Percentiles rank a stretch among this genome's conserved stretches.
These are phyloP conservation scores for Diadromus collaris DNA, from an alignment of 2,888 invertebrate genomes.

Conservation along the genomic window DNA sequence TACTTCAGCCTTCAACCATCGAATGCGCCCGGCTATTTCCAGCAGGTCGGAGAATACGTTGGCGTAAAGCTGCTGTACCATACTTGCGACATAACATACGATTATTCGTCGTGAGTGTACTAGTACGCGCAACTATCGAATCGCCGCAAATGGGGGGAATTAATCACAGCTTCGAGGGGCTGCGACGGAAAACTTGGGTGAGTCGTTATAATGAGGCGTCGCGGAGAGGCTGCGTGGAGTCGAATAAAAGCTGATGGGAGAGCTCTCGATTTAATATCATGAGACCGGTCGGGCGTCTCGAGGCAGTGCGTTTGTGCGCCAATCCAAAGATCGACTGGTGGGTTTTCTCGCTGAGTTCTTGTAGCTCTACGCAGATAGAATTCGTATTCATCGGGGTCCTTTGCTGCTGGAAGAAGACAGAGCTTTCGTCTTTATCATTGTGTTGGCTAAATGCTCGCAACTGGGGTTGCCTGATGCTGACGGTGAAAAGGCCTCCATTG, in stretches of 20 bases:
- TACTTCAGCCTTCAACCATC: not conserved
- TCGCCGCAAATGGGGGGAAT: conserved; percentile 7
- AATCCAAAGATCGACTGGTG: conserved; percentile 39
- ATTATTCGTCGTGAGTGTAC: conserved; percentile 1
- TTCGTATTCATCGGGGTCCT: conserved; percentile 65
- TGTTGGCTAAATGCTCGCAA: not conserved
- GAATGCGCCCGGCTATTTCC: conserved; percentile 12
- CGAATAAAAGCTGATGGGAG: conserved; percentile 13
- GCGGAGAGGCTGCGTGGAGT: not conserved
- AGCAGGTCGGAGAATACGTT: not conserved
- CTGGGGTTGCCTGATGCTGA: conserved; percentile 17
- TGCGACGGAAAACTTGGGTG: conserved; percentile 25
- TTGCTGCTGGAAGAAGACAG: conserved; percentile 42
- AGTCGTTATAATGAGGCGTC: conserved; percentile 49
- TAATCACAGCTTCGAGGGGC: conserved; percentile 4
- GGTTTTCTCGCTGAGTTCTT: conserved; percentile 12
- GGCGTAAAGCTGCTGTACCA: not conserved
- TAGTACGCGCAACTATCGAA: not conserved
- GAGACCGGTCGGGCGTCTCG: conserved; percentile 17
- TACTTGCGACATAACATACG: not conserved
- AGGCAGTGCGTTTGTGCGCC: conserved; percentile 49
- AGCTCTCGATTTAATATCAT: conserved; percentile 5
- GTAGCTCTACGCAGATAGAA: conserved; percentile 41
- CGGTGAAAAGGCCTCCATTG: conserved; percentile 62
- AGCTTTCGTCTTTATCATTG: conserved; percentile 38